Percentiles rank a stretch among this genome's conserved stretches.
phyloP scores from a whole-genome alignment of 2,113 vertebrate species.

The Colossoma macropomum region DNA sequence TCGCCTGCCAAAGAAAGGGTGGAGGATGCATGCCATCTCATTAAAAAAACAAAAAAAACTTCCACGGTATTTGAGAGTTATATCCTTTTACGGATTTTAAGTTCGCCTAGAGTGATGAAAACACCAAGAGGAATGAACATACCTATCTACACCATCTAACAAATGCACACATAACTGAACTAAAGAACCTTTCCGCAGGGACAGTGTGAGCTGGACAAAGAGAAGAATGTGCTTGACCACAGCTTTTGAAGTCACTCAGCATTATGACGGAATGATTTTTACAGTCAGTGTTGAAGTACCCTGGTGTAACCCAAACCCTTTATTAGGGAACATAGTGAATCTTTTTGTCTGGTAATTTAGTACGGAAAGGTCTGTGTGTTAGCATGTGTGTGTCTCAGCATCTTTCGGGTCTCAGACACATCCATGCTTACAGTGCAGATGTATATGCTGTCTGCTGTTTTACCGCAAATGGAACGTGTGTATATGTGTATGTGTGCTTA shows the following conservation, averaged over 20 bases:
- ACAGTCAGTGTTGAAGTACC: not conserved
- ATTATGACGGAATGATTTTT: not conserved
- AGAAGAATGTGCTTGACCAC: not conserved
- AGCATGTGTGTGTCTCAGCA: not conserved
- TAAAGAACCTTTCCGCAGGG: not conserved
- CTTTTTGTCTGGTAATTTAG: not conserved
- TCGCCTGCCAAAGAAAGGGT: conserved; percentile 52
- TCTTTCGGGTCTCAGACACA: not conserved
- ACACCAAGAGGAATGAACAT: conserved; percentile 30
- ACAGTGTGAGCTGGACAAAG: conserved; percentile 1
- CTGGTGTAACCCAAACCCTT: conserved; percentile 2
- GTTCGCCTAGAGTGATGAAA: conserved; percentile 24
- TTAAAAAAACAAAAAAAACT: conserved; percentile 16
- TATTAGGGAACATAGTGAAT: not conserved
- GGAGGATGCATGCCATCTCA: conserved; percentile 27
- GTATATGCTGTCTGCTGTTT: not conserved
- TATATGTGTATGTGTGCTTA: conserved; percentile 43
- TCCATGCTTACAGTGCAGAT: not conserved
- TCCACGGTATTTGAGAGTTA: conserved; percentile 11
- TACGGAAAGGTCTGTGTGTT: not conserved
- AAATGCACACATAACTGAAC: not conserved
- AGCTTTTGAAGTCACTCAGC: not conserved
- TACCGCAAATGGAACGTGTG: conserved; percentile 4
- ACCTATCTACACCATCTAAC: conserved; percentile 31
- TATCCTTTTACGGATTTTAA: conserved; percentile 29